These are phyloP conservation scores for Drosophila algonquin DNA, from an alignment of 2,888 invertebrate genomes.

Conservation along the genomic window DNA sequence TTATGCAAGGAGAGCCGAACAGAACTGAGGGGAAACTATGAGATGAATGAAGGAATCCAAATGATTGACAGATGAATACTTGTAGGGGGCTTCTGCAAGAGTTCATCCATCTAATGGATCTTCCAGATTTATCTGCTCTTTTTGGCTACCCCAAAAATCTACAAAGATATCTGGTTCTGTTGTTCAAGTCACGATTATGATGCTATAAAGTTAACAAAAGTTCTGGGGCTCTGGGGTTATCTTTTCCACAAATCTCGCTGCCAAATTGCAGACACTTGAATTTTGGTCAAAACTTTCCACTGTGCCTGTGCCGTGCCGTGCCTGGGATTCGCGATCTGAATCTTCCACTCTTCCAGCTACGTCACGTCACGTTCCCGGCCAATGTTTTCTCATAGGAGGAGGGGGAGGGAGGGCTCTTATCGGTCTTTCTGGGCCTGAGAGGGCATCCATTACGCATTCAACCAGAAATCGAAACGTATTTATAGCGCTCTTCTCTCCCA, in stretches of 20 bases:
- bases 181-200: constrained; percentile 15
- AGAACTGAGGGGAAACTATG: constrained; percentile 7
- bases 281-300: constrained; percentile 56
- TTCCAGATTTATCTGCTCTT: neutral
- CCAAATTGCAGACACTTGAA: constrained; percentile 15
- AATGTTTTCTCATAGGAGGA: constrained; percentile 10
- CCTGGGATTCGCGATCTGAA: neutral
- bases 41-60: constrained; percentile 4
- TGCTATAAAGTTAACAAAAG: constrained; percentile 8
- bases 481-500: constrained; percentile 24
- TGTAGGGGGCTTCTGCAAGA: no score
- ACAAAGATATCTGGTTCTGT: constrained; percentile 17
- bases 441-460: constrained; percentile 50
- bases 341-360: constrained; percentile 52
- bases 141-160: neutral
- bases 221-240: neutral
- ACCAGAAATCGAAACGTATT: constrained; percentile 38
- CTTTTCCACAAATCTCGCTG: constrained; percentile 11
- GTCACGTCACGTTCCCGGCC: constrained; percentile 39
- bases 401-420: constrained; percentile 44
- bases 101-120: no score
- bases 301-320: constrained; percentile 9
- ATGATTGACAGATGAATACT: neutral
- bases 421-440: constrained; percentile 18
- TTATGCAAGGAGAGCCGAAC: constrained; percentile 39